Percentiles rank a stretch among this genome's conserved stretches.
phyloP scores from a whole-genome alignment of 2,888 invertebrate genomes.

The Erannis defoliaria region DNA sequence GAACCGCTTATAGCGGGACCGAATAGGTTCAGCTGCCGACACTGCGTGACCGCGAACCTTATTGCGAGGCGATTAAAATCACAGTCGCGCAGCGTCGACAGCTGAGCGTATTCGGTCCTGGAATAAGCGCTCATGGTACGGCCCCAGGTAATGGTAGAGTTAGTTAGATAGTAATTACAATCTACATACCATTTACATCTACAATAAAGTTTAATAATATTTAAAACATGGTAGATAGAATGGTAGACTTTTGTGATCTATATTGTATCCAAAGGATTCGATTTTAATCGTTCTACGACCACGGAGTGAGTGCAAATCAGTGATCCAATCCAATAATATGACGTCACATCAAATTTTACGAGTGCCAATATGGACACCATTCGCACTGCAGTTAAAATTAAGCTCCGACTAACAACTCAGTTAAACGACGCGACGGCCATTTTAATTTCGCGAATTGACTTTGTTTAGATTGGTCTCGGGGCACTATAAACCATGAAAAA shows the following conservation, averaged over 20 bases:
- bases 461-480: slow-evolving; percentile 13
- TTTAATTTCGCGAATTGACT: slow-evolving; percentile 15
- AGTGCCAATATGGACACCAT: slow-evolving; percentile 34
- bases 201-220: too few relatives aligned
- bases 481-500: not conserved
- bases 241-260: not conserved
- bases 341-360: slow-evolving; percentile 41
- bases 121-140: too few relatives aligned
- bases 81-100: too few relatives aligned
- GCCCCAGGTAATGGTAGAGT: too few relatives aligned
- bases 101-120: too few relatives aligned
- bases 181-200: too few relatives aligned
- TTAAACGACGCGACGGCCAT: slow-evolving; percentile 3
- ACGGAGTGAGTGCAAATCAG: slow-evolving; percentile 38
- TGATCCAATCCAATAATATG: slow-evolving; percentile 42
- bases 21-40: too few relatives aligned
- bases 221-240: not conserved
- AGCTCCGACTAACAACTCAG: slow-evolving; percentile 22
- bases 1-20: too few relatives aligned
- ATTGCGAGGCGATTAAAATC: too few relatives aligned
- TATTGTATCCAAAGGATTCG: slow-evolving; percentile 7
- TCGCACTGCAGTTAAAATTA: slow-evolving; percentile 23
- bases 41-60: too few relatives aligned
- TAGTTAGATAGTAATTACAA: too few relatives aligned
- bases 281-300: slow-evolving; percentile 36